phyloP scores from a whole-genome alignment of 2,888 invertebrate genomes.

The Athetis lepigone region DNA sequence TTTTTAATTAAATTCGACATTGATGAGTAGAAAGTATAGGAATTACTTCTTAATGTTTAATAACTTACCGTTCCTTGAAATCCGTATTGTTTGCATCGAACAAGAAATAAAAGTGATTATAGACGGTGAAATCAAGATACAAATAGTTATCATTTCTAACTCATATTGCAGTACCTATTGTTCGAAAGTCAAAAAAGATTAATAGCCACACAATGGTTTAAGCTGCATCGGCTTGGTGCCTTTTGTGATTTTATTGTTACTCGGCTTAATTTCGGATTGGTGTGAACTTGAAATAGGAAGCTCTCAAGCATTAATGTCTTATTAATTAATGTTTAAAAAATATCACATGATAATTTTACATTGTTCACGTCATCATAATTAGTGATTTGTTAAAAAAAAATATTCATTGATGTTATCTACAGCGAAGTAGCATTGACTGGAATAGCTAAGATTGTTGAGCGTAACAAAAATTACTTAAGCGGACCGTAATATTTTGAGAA shows the following conservation, averaged over 20 bases:
- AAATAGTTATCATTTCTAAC: slow-evolving; percentile 63
- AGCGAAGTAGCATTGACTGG: slow-evolving; percentile 8
- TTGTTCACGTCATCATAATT: slow-evolving; percentile 7
- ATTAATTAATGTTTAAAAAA: slow-evolving; percentile 35
- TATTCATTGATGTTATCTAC: slow-evolving; percentile 8
- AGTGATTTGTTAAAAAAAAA: slow-evolving; percentile 8
- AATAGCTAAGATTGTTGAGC: not conserved
- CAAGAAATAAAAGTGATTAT: slow-evolving; percentile 74
- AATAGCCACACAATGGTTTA: slow-evolving; percentile 72
- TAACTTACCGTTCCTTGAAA: slow-evolving; percentile 79
- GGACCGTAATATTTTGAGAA: slow-evolving; percentile 1
- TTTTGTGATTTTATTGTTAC: slow-evolving; percentile 50
- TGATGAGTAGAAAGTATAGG: slow-evolving; percentile 72
- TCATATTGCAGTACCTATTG: slow-evolving; percentile 71
- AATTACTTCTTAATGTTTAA: slow-evolving; percentile 51
- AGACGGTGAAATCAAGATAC: slow-evolving; percentile 71
- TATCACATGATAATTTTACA: slow-evolving; percentile 13
- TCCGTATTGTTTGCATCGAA: slow-evolving; percentile 79
- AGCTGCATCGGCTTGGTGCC: slow-evolving; percentile 52
- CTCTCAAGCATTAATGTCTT: slow-evolving; percentile 44
- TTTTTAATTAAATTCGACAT: slow-evolving; percentile 74
- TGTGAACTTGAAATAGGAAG: slow-evolving; percentile 79
- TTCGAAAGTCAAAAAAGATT: slow-evolving; percentile 69
- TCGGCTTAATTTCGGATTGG: slow-evolving; percentile 59
- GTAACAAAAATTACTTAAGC: slow-evolving; percentile 5